Percentiles rank a stretch among this genome's conserved stretches.
These are phyloP conservation scores for Eospalax fontanierii DNA, from an alignment of 2,797 vertebrate species.

Conservation along the genomic window DNA sequence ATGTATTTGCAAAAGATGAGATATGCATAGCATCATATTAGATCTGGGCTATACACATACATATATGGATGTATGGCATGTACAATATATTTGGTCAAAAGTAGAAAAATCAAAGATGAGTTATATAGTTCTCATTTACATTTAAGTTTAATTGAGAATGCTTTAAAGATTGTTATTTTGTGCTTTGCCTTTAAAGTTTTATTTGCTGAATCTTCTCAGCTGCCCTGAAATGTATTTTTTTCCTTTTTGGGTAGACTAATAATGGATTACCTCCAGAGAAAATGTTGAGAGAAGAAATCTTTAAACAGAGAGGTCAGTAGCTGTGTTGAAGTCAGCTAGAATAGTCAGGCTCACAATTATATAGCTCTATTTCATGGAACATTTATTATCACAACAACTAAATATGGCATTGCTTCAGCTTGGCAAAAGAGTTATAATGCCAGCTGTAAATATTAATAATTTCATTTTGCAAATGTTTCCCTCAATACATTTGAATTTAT, in stretches of 20 bases:
- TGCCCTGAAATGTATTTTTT: not conserved
- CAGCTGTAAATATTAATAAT: slow-evolving; percentile 61
- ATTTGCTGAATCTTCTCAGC: not conserved
- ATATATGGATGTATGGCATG: too few relatives aligned
- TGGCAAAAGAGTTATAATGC: slow-evolving; percentile 52
- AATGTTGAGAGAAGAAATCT: slow-evolving; percentile 40
- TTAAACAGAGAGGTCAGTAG: slow-evolving; percentile 38
- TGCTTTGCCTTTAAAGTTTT: slow-evolving; percentile 32
- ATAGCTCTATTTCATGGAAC: slow-evolving; percentile 52
- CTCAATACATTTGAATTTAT: slow-evolving; percentile 61
- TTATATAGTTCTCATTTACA: too few relatives aligned
- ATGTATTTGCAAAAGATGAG: not conserved
- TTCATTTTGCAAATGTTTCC: not conserved
- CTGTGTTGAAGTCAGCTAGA: slow-evolving; percentile 25
- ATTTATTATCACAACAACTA: slow-evolving; percentile 76
- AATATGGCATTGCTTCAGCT: slow-evolving; percentile 33
- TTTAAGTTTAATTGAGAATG: not conserved
- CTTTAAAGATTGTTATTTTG: not conserved
- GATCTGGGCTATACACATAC: too few relatives aligned
- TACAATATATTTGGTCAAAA: not conserved
- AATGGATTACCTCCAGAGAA: slow-evolving; percentile 57
- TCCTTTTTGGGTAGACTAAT: not conserved
- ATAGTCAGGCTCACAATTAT: slow-evolving; percentile 37
- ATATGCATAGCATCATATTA: not conserved
- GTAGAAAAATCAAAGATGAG: not conserved